phyloP scores from a whole-genome alignment of 2,888 invertebrate genomes.

The Drosophila limbata region DNA sequence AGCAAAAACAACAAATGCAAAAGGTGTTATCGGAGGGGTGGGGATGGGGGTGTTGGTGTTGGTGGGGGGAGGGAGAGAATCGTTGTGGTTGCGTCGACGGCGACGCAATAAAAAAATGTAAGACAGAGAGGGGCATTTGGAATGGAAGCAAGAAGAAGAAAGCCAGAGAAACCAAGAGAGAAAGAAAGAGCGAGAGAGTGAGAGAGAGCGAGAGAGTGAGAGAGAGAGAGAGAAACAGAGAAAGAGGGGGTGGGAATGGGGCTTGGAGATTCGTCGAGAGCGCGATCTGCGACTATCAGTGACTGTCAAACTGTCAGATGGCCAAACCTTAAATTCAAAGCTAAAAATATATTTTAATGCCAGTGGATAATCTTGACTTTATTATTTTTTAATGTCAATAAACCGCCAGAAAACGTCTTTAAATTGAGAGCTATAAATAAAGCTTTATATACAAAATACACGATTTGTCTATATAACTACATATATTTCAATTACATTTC shows the following conservation, averaged over 20 bases:
- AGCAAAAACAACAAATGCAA: conserved; percentile 5
- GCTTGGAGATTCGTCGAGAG: no score
- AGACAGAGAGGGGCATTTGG: background rate
- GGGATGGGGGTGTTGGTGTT: background rate
- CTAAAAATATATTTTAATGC: no score
- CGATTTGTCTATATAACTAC: no score
- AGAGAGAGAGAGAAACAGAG: background rate
- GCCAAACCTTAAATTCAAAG: no score
- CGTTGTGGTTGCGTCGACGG: background rate
- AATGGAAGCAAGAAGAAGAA: background rate
- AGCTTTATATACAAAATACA: no score
- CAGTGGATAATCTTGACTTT: no score
- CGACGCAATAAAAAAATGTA: background rate
- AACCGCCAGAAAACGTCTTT: no score
- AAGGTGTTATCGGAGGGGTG: background rate
- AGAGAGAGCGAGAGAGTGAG: background rate
- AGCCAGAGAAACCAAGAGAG: background rate
- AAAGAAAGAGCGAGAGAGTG: background rate
- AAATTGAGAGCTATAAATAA: no score
- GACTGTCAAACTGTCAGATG: conserved; percentile 7
- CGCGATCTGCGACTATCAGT: background rate
- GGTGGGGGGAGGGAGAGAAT: background rate
- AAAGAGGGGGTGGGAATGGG: background rate
- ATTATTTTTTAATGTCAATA: no score
- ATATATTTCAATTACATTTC: no score